phyloP scores from a whole-genome alignment of 2,888 invertebrate genomes.

The Ormyrus rosae region DNA sequence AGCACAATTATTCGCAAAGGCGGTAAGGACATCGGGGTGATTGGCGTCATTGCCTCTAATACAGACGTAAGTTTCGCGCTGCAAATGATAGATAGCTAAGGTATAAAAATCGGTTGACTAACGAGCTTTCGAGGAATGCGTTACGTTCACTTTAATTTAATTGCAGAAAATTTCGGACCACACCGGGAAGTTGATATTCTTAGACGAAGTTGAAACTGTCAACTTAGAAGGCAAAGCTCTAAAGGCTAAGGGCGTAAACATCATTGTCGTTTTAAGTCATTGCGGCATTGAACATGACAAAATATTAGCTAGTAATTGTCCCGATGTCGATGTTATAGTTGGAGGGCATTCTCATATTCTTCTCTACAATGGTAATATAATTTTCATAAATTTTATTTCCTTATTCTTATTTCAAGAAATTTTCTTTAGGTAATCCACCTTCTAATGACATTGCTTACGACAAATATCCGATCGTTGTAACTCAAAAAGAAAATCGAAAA shows the following conservation, averaged over 20 bases:
- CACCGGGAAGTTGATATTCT: conserved; percentile 82
- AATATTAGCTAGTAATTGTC: conserved; percentile 81
- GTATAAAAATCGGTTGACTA: too few relatives aligned
- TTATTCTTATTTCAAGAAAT: too few relatives aligned
- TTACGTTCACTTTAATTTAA: not conserved
- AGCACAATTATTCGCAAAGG: conserved; percentile 81
- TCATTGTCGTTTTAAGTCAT: conserved; percentile 90
- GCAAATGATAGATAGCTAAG: too few relatives aligned
- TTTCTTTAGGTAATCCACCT: conserved; percentile 64
- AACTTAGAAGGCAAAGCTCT: conserved; percentile 82
- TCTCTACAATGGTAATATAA: conserved; percentile 70
- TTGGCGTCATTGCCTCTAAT: conserved; percentile 85
- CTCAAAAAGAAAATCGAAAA: conserved; percentile 78
- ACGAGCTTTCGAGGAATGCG: too few relatives aligned
- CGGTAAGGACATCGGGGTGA: conserved; percentile 85
- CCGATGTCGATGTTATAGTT: conserved; percentile 88
- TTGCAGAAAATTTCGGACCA: conserved; percentile 44
- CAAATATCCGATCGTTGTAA: conserved; percentile 84
- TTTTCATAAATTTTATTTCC: too few relatives aligned
- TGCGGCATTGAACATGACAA: conserved; percentile 84
- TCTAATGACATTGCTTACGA: conserved; percentile 75
- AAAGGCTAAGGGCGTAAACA: conserved; percentile 81
- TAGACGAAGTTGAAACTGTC: conserved; percentile 83
- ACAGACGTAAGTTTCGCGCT: conserved; percentile 78
- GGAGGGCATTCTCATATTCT: conserved; percentile 91